Percentiles rank a stretch among this genome's conserved stretches.
phyloP scores from a whole-genome alignment of 2,888 invertebrate genomes.

The Sphaerophoria taeniata region DNA sequence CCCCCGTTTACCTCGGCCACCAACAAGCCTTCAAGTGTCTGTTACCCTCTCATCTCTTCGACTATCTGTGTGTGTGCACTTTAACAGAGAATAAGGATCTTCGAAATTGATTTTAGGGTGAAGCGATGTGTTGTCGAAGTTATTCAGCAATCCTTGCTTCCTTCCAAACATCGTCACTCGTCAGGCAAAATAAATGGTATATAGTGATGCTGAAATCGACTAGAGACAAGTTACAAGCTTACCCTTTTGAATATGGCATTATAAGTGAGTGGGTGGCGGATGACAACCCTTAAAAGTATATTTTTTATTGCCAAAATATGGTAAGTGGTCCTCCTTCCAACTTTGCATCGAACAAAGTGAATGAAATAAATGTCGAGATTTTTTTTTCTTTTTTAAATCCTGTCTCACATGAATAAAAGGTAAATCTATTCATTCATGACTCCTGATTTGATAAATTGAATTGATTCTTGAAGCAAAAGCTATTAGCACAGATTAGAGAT shows the following conservation, averaged over 20 bases:
- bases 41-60: constrained; percentile 24
- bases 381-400: constrained; percentile 26
- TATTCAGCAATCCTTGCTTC: neutral
- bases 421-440: constrained; percentile 18
- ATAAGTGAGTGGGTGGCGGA: constrained; percentile 71
- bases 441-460: constrained; percentile 69
- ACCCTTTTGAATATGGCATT: constrained; percentile 54
- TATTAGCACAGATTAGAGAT: constrained; percentile 68
- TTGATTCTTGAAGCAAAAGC: constrained; percentile 44
- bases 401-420: constrained; percentile 4
- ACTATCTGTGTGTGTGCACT: neutral
- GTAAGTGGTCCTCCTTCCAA: constrained; percentile 52
- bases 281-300: constrained; percentile 59
- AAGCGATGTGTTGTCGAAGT: constrained; percentile 15
- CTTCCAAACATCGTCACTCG: neutral
- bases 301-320: constrained; percentile 72
- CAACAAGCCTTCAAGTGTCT: constrained; percentile 29
- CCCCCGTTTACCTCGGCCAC: constrained; percentile 41
- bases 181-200: constrained; percentile 21
- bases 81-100: constrained; percentile 42
- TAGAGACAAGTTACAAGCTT: neutral
- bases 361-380: constrained; percentile 64
- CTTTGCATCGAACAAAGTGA: constrained; percentile 41
- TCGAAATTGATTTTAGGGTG: constrained; percentile 48
- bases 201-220: neutral